phyloP scores from a whole-genome alignment of 2,797 vertebrate genomes.

The Betta splendens region DNA sequence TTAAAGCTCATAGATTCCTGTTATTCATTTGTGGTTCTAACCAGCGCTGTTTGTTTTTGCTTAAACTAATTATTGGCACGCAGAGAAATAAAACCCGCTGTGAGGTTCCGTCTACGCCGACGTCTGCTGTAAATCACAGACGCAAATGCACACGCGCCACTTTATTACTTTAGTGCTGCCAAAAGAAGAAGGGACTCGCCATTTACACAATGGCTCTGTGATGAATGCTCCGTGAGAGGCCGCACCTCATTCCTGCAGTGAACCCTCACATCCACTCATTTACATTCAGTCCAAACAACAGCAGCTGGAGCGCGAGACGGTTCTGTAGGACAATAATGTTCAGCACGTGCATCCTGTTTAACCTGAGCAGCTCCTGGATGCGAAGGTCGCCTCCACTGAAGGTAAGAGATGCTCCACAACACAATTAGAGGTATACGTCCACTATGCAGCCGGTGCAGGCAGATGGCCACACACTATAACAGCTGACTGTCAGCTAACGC shows the following conservation, averaged over 20 bases:
- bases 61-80: constrained; percentile 22
- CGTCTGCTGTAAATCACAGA: constrained; percentile 20
- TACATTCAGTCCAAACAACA: constrained; percentile 25
- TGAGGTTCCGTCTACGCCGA: constrained; percentile 11
- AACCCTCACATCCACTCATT: constrained; percentile 28
- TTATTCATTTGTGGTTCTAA: constrained; percentile 19
- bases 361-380: constrained; percentile 21
- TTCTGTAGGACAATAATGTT: constrained; percentile 30
- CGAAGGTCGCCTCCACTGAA: constrained; percentile 17
- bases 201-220: constrained; percentile 36
- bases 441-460: too few species aligned
- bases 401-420: constrained; percentile 8
- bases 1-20: not conserved
- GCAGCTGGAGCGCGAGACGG: constrained; percentile 20
- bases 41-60: constrained; percentile 3
- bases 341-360: constrained; percentile 23
- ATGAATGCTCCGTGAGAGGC: constrained; percentile 40
- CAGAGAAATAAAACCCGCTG: not conserved
- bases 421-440: not conserved
- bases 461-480: too few species aligned
- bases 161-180: constrained; percentile 26
- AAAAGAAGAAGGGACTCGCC: constrained; percentile 28
- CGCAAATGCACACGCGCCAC: constrained; percentile 34
- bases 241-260: constrained; percentile 15
- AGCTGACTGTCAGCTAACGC: too few species aligned